Evolutionary conservation across 2,113 vertebrate genomes (phyloP).

Genomic region (Hyaena hyaena): DNA sequence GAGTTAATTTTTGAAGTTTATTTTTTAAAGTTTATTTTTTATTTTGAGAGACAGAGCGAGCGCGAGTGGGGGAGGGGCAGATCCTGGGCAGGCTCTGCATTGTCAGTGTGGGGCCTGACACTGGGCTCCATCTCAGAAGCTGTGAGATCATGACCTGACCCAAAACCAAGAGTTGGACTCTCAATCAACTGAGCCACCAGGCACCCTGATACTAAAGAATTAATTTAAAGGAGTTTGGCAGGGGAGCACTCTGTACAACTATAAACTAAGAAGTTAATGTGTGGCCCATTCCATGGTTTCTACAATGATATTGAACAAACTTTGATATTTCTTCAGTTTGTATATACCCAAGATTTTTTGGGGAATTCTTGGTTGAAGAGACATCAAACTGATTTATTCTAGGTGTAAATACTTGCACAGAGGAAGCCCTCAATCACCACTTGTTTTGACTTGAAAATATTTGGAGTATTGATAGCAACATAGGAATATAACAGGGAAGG

Average conservation of each 20-base stretch:
- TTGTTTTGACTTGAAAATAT: background rate
- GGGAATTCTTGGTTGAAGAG: background rate
- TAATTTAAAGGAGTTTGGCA: background rate
- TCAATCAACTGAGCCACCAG: too few species aligned
- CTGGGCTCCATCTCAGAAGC: too few species aligned
- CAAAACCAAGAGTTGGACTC: too few species aligned
- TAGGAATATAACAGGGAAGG: background rate
- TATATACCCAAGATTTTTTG: background rate
- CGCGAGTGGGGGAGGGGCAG: too few species aligned
- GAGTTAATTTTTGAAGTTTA: background rate
- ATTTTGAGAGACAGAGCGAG: too few species aligned
- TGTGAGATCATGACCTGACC: too few species aligned
- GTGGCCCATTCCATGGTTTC: background rate
- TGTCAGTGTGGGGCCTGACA: too few species aligned
- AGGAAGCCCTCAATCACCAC: background rate
- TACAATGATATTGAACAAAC: background rate
- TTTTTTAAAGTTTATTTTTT: too few species aligned
- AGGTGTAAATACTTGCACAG: background rate
- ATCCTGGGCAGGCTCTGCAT: too few species aligned
- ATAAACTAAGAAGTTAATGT: slow-evolving; percentile 33
- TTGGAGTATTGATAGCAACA: background rate
- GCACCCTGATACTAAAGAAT: background rate
- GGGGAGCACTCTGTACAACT: background rate
- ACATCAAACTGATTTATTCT: background rate
- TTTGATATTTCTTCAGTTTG: background rate